phyloP scores from a whole-genome alignment of 2,888 invertebrate species.

The Leptopterna dolabrata region DNA sequence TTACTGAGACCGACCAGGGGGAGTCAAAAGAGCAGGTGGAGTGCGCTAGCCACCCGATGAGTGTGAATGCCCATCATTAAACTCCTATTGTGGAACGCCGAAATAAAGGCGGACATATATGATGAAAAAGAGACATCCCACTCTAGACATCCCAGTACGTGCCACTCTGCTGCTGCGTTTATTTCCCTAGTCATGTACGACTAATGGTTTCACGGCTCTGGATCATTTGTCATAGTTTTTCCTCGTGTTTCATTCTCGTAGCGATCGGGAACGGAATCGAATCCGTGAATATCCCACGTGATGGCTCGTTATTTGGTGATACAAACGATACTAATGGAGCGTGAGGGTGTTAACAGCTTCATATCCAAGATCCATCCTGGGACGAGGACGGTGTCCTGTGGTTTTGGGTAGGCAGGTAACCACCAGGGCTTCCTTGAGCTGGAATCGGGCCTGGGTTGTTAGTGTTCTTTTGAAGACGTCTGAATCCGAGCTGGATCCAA shows the following conservation, averaged over 20 bases:
- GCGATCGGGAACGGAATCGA: neutral
- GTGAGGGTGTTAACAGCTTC: neutral
- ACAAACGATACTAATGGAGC: neutral
- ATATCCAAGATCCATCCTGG: neutral
- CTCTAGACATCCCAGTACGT: neutral
- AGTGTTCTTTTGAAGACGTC: too few relatives aligned
- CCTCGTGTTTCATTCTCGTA: neutral
- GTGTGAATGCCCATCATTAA: slow-evolving; percentile 6
- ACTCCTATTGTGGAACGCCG: neutral
- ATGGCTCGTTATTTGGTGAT: neutral
- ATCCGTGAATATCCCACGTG: neutral
- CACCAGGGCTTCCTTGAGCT: too few relatives aligned
- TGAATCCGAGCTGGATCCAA: too few relatives aligned
- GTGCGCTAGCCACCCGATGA: slow-evolving; percentile 3
- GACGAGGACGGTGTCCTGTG: too few relatives aligned
- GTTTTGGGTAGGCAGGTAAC: too few relatives aligned
- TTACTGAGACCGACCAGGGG: neutral
- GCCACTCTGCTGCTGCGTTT: neutral
- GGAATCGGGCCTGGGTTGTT: too few relatives aligned
- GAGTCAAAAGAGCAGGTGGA: neutral
- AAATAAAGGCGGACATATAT: neutral
- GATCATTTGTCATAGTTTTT: slow-evolving; percentile 2
- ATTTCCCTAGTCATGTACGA: neutral
- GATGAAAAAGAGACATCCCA: slow-evolving; percentile 3
- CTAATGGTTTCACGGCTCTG: neutral